Evolutionary conservation across 1,140 invertebrate species (phyloP), one percentile per base, ranked within the genome.

Genomic region (Heliconius hermathena): DNA sequence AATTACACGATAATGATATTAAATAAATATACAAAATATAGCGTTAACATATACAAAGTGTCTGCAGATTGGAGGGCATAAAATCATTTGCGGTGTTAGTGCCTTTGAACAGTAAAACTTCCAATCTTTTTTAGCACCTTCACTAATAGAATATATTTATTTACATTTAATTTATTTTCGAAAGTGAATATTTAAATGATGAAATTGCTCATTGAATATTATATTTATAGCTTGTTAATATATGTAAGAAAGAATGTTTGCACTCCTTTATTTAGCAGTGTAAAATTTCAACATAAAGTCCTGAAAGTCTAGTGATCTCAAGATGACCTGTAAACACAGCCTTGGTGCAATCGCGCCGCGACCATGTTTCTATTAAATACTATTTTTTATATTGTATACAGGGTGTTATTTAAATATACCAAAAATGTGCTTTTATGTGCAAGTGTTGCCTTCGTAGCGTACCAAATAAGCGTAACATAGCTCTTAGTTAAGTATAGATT

Each of bases 321-420:
- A 81, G 81, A 87, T 85, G 84, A 87, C 72, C 78, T 77, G 49
- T 80, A 78, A 75, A 38, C 41, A 76, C 52, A 76, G 78, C 74
- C 85, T 88, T 87, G 89, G 88, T 88, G 87, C 89, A 85, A 83
- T 87, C 81, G 88, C 92, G 91, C 91, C 93, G 93, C 89, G 89
- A 86, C 81, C 84, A 87, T 84, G 60, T 83, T 75, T 78, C 57
- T 85, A 87, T 82, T 80, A 80, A 79, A 85, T 85, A 88, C 85
- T 93, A 92, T 93, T 93, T 93, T 36, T 93, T 89, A 90, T 94
- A 91, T 87, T 81, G 82, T 92, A 91, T 93, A 94, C 93, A 94
- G 93, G 91, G 92, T 94, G 91, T 92, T 92, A 85, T 87, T 85
- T 85, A 88, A 90, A 89, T 91, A 93, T 90, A 92, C 91, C 91